These are phyloP conservation scores for Spongilla lacustris DNA, from an alignment of 37 sponge, comb jelly and placozoan genomes.

Conservation along the genomic window DNA sequence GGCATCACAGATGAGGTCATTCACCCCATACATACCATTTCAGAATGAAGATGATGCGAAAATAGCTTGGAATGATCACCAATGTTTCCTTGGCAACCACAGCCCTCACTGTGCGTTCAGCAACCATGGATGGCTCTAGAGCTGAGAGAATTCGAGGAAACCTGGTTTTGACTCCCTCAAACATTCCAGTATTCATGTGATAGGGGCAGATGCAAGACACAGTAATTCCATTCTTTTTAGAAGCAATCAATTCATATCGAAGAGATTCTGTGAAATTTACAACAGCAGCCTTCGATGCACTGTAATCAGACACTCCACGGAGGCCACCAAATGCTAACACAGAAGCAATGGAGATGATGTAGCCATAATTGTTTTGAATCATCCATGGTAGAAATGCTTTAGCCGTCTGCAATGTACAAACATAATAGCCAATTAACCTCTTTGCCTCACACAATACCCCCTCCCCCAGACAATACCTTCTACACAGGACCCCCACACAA, in stretches of 20 bases:
- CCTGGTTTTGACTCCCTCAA: slow-evolving; percentile 23
- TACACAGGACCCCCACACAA: background rate
- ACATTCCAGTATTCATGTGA: slow-evolving; percentile 63
- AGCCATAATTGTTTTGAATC: slow-evolving; percentile 82
- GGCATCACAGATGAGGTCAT: no score
- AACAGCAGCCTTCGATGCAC: slow-evolving; percentile 73
- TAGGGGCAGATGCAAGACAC: slow-evolving; percentile 82
- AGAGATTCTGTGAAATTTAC: slow-evolving; percentile 53
- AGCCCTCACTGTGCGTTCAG: slow-evolving; percentile 19
- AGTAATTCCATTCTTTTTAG: slow-evolving; percentile 53
- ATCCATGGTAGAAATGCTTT: slow-evolving; percentile 86
- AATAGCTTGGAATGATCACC: slow-evolving; percentile 6
- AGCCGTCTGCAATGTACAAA: slow-evolving; percentile 55
- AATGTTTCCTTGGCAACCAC: slow-evolving; percentile 1
- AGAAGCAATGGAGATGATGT: slow-evolving; percentile 78
- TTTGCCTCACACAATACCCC: background rate
- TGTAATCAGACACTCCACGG: slow-evolving; percentile 50
- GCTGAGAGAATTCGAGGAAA: slow-evolving; percentile 24
- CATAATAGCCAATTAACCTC: background rate
- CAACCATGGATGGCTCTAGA: slow-evolving; percentile 28
- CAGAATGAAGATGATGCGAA: background rate
- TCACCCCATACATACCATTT: slow-evolving; percentile 14
- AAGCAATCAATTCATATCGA: slow-evolving; percentile 43
- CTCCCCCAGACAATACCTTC: background rate
- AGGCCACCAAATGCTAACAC: slow-evolving; percentile 38